Base-by-base conservation (phyloP, 1,140 invertebrate genomes). In the Penaeus chinensis region DNA sequence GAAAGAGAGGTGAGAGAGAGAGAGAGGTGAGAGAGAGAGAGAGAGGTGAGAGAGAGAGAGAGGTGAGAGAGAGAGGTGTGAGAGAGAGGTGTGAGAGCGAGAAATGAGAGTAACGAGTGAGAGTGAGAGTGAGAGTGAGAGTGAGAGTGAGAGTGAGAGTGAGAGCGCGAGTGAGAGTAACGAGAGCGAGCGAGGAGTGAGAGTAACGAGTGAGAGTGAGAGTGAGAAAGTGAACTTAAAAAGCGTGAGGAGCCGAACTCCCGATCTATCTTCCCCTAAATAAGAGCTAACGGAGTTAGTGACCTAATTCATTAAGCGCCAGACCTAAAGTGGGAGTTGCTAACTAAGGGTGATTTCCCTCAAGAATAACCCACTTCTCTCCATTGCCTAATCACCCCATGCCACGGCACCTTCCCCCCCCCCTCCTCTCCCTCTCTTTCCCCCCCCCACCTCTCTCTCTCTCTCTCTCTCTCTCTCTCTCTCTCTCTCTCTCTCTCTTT, bases 171-270 rank as follows among this genome's bases (percentile, higher is more conserved):
- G 32, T 32, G 32, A 32, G 32, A 32, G 32, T 32, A 47, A 13
- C 3, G 47, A 47, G 47, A 3, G 47, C 1, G 47, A 47, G 47
- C 0, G 47, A 47, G 66, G 66, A 69, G 27, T 10, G 66, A n/a
- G 22, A 69, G 27, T 10, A 5, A 27, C 71, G 65, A 74, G 37
- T 71, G 65, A 84, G 37, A 84, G 32, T 71, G 37, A 84, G 37
- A 84, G 37, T 71, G 19, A 71, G 37, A 83, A 22, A 82, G 61
- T 5, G 47, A 47, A 7, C 47, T 2, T 2, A 47, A 47, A 7
- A 2, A 47, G 47, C 7, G 47, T 0, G 47, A 47, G 47, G 47
- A 47, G 47, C 47, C 47, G 47, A 7, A 13, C 47, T 10, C 47
- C 11, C 7, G 47, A 47, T 47, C 47, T 47, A 13, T 13, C 47